Percentiles rank a stretch among this genome's conserved stretches.
Evolutionary conservation across 1,140 invertebrate species (phyloP).

Genomic region (Cydia fagiglandana): DNA sequence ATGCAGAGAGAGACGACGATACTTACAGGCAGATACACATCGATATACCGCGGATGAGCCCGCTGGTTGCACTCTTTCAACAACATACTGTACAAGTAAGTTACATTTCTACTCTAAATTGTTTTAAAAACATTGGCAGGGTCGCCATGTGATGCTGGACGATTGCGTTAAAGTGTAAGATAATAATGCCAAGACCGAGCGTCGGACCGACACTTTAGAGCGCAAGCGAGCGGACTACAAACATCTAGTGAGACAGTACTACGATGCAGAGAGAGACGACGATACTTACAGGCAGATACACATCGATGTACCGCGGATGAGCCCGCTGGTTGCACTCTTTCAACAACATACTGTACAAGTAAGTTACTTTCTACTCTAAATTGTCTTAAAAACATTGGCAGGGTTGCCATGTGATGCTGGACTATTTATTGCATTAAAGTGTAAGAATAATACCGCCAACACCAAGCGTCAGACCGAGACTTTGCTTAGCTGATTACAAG

Average conservation of each 20-base stretch:
- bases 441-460: too few relatives aligned
- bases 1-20: slow-evolving; percentile 95
- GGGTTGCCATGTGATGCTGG: background rate
- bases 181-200: too few relatives aligned
- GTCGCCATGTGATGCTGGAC: background rate
- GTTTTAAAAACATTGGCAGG: background rate
- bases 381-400: background rate
- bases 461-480: too few relatives aligned
- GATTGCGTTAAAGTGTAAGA: too few relatives aligned
- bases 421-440: too few relatives aligned
- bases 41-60: slow-evolving; percentile 72
- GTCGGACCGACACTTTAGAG: too few relatives aligned
- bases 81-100: background rate
- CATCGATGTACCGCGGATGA: slow-evolving; percentile 73
- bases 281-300: slow-evolving; percentile 94
- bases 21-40: slow-evolving; percentile 91
- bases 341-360: slow-evolving; percentile 38
- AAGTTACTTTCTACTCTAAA: background rate
- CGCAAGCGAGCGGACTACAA: slow-evolving; percentile 91
- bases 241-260: slow-evolving; percentile 97
- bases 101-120: too few relatives aligned
- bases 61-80: slow-evolving; percentile 68
- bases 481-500: too few relatives aligned
- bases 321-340: slow-evolving; percentile 68
- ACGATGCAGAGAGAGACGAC: slow-evolving; percentile 95